These are phyloP conservation scores for Diploptera punctata DNA, from an alignment of 2,888 invertebrate genomes.

Conservation along the genomic window DNA sequence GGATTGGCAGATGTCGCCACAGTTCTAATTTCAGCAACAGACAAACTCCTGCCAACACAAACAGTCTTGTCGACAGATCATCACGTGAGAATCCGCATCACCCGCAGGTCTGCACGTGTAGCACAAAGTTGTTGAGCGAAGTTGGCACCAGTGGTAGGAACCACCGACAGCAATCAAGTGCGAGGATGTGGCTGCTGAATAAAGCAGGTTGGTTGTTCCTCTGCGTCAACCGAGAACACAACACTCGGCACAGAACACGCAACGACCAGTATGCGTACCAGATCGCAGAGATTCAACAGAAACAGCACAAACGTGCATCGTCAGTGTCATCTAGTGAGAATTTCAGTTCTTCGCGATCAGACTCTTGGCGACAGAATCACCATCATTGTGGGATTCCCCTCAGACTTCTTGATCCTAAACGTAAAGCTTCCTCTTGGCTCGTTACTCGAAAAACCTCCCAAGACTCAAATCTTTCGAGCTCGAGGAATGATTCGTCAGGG, in stretches of 20 bases:
- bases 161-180: constrained; percentile 42
- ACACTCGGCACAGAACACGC: constrained; percentile 53
- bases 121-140: constrained; percentile 60
- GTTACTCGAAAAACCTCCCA: constrained; percentile 92
- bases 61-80: constrained; percentile 80
- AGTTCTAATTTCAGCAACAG: constrained; percentile 88
- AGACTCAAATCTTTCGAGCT: constrained; percentile 89
- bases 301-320: constrained; percentile 78
- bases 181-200: constrained; percentile 54
- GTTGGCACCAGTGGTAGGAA: constrained; percentile 49
- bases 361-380: constrained; percentile 81
- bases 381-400: constrained; percentile 79
- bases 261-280: constrained; percentile 74
- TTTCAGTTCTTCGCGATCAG: constrained; percentile 86
- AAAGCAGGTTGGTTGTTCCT: constrained; percentile 61
- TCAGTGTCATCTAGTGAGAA: constrained; percentile 90
- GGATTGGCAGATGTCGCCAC: constrained; percentile 85
- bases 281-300: constrained; percentile 76
- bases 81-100: constrained; percentile 67
- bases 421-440: constrained; percentile 86
- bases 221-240: constrained; percentile 52
- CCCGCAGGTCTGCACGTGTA: constrained; percentile 60
- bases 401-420: constrained; percentile 73
- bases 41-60: constrained; percentile 86
- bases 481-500: constrained; percentile 89